phyloP scores from a whole-genome alignment of 2,888 invertebrate genomes.

The Oxyteleia sp. region DNA sequence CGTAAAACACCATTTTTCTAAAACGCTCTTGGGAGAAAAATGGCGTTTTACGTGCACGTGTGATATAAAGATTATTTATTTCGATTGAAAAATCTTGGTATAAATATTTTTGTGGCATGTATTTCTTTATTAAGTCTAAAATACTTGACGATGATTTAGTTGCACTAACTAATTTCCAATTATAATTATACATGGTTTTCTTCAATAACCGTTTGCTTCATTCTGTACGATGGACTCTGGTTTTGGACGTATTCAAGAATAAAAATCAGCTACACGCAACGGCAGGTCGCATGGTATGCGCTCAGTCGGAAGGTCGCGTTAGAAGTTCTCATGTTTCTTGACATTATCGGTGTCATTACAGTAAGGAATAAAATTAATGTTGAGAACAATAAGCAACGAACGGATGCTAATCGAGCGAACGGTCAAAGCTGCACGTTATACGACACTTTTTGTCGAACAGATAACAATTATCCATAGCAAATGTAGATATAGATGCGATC shows the following conservation, averaged over 20 bases:
- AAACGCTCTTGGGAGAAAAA: too few relatives aligned
- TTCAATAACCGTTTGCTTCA: too few relatives aligned
- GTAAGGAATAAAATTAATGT: slow-evolving; percentile 78
- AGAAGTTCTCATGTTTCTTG: slow-evolving; percentile 76
- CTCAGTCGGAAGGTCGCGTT: slow-evolving; percentile 72
- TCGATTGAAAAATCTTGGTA: too few relatives aligned
- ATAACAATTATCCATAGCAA: slow-evolving; percentile 80
- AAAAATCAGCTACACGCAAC: slow-evolving; percentile 16
- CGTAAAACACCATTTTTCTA: too few relatives aligned
- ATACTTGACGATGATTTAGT: too few relatives aligned
- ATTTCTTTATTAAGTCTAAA: too few relatives aligned
- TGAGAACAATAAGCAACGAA: slow-evolving; percentile 80
- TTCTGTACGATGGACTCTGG: not conserved
- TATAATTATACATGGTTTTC: too few relatives aligned
- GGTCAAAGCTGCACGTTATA: slow-evolving; percentile 78
- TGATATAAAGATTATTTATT: too few relatives aligned
- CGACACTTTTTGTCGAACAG: slow-evolving; percentile 78
- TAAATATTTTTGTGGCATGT: too few relatives aligned
- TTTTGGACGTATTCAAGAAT: not conserved
- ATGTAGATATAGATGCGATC: slow-evolving; percentile 52
- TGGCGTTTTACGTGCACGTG: too few relatives aligned
- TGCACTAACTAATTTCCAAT: too few relatives aligned
- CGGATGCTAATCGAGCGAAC: slow-evolving; percentile 72
- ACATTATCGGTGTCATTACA: slow-evolving; percentile 75
- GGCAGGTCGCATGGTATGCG: slow-evolving; percentile 42